Base-by-base conservation (phyloP, 2,797 vertebrate species). In the Trematomus bernacchii region DNA sequence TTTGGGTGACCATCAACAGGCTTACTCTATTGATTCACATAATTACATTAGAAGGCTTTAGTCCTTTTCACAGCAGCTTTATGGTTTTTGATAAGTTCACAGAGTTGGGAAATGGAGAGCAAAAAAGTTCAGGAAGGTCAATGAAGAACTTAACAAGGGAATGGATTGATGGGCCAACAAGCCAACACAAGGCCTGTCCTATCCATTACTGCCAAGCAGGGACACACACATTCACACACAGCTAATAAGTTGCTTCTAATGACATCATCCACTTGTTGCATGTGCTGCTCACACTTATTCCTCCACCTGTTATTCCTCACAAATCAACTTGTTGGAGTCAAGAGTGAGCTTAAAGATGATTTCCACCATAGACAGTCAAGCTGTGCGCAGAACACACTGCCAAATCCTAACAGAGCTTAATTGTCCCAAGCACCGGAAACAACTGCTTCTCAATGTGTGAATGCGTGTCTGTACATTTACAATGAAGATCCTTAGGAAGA, bases 41-140 rank as follows among this genome's bases (percentile, higher is more conserved):
- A 87, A 87, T 85, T 79, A 37, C 80, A 78, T 85, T 86, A 83
- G 42, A 71, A 52, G 43, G 79, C 55, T 84, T 80, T 73, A 46
- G 69, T 85, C 51, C 71, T 71, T 87, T 87, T 87, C 83, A 79
- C 64, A 73, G 71, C 73, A 65, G 77, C 70, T 84, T 81, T 23
- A 46, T 27, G 72, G 68, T 62, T 87, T 62, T 55, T 40, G 74
- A 87, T 57, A 19, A 68, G 27, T 67, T 88, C 66, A 21, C 15
- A 55, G 68, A 74, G 69, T 55, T 3, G 19, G 62, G 30, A 52
- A 44, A 48, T 74, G 80, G 62, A 84, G 57, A 67, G 40, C 55
- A 15, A 68, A 60, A 40, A 33, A 7, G 60, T 67, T 77, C 23
- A 53, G 14, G 40, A 64, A 57, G 73, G 77, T 37, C 61, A 77